Conservation (phyloP, 1,140 invertebrate genomes). For the Acromyrmex heyeri region DNA sequence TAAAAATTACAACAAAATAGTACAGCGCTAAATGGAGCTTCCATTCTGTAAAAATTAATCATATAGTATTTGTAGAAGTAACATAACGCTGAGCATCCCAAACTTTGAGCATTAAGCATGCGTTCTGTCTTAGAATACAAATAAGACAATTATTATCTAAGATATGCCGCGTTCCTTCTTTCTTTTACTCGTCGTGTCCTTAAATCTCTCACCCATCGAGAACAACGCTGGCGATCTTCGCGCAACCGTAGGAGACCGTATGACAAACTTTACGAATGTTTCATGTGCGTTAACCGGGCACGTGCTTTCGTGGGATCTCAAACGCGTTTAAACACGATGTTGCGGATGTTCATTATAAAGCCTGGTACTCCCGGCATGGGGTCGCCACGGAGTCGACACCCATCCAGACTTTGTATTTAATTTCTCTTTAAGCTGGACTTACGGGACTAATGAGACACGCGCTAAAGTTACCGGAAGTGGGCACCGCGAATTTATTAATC, state of each 20-base stretch:
- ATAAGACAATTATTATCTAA: conserved; percentile 6
- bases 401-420: conserved; percentile 82
- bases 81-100: not conserved
- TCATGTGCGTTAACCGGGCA: not conserved
- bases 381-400: conserved; percentile 81
- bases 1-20: too few relatives aligned
- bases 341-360: conserved; percentile 81
- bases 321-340: conserved; percentile 75
- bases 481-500: conserved; percentile 79
- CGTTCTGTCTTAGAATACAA: not conserved
- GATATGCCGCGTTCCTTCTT: not conserved
- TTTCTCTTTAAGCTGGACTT: conserved; percentile 80
- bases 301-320: conserved; percentile 16
- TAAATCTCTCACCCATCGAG: conserved; percentile 23
- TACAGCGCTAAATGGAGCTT: too few relatives aligned
- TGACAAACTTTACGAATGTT: conserved; percentile 8
- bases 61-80: not conserved
- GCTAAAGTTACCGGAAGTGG: conserved; percentile 79
- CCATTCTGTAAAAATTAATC: not conserved
- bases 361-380: conserved; percentile 78
- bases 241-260: conserved; percentile 16
- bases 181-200: not conserved
- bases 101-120: not conserved
- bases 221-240: conserved; percentile 26
- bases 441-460: conserved; percentile 83